Evolutionary conservation across 2,888 invertebrate species (phyloP).

Genomic region (Xylophagus ater): DNA sequence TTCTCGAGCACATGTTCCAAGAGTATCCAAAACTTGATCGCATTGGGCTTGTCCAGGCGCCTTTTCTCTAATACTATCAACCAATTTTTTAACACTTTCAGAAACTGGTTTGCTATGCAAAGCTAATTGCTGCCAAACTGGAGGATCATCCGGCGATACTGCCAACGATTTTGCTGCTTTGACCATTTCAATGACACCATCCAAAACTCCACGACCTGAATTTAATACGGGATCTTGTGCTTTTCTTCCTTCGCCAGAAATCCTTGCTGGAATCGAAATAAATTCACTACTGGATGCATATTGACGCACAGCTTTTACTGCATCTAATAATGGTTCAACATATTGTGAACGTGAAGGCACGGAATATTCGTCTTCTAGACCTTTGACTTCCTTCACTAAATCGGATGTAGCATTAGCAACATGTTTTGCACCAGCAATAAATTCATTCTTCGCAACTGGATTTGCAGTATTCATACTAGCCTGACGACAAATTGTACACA

Average conservation of each 20-base stretch:
- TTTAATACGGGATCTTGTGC: slow-evolving; percentile 81
- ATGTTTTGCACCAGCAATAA: slow-evolving; percentile 95
- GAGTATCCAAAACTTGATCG: slow-evolving; percentile 65
- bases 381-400: slow-evolving; percentile 91
- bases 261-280: slow-evolving; percentile 81
- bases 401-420: slow-evolving; percentile 92
- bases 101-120: slow-evolving; percentile 91
- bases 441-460: slow-evolving; percentile 88
- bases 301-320: slow-evolving; percentile 82
- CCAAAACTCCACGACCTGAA: slow-evolving; percentile 66
- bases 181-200: slow-evolving; percentile 84
- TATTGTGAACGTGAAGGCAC: slow-evolving; percentile 63
- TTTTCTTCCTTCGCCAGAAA: slow-evolving; percentile 69
- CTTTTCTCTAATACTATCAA: slow-evolving; percentile 84
- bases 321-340: slow-evolving; percentile 75
- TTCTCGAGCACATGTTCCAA: slow-evolving; percentile 64
- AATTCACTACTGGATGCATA: slow-evolving; percentile 94
- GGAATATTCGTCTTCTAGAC: slow-evolving; percentile 71
- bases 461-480: slow-evolving; percentile 85
- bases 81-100: slow-evolving; percentile 89
- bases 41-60: slow-evolving; percentile 96
- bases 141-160: slow-evolving; percentile 78
- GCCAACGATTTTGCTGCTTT: slow-evolving; percentile 81
- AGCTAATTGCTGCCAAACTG: slow-evolving; percentile 90
- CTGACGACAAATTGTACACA: slow-evolving; percentile 89